Percentiles rank a stretch among this genome's conserved stretches.
These are phyloP conservation scores for Sciurus carolinensis DNA, from an alignment of 2,797 vertebrate species.

Conservation along the genomic window DNA sequence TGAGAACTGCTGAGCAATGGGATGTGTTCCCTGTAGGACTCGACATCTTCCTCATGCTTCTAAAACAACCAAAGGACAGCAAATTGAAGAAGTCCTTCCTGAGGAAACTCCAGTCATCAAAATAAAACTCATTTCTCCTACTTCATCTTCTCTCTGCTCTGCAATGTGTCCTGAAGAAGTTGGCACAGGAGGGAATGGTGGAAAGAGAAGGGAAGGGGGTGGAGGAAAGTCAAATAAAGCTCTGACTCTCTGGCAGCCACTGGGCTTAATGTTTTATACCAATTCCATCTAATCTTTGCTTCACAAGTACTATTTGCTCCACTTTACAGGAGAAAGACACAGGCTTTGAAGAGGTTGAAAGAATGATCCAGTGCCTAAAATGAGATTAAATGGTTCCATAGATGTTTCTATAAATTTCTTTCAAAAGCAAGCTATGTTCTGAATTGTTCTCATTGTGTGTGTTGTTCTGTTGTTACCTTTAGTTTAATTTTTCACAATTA, in stretches of 20 bases:
- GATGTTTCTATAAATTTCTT: constrained; percentile 35
- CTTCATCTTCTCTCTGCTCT: background rate
- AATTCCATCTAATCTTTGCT: background rate
- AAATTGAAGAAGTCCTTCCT: background rate
- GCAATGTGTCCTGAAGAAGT: background rate
- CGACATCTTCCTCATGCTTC: background rate
- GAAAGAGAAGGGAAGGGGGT: background rate
- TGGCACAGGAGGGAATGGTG: background rate
- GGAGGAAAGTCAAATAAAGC: background rate
- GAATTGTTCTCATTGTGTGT: constrained; percentile 44
- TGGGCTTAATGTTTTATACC: constrained; percentile 16
- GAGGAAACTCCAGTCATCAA: background rate
- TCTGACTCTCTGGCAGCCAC: background rate
- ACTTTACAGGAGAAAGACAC: background rate
- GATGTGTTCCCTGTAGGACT: background rate
- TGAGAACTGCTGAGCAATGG: background rate
- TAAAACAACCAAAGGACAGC: background rate
- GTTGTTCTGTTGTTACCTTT: constrained; percentile 59
- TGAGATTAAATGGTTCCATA: constrained; percentile 38
- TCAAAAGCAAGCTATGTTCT: constrained; percentile 56
- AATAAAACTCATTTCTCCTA: background rate
- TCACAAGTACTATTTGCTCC: background rate
- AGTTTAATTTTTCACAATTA: constrained; percentile 65
- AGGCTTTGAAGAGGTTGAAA: background rate
- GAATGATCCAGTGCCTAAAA: constrained; percentile 47